A percentile compares a stretch with the other conserved stretches of the same genome.
These are phyloP conservation scores for Semicossyphus pulcher DNA, from an alignment of 2,113 vertebrate genomes.

Conservation along the genomic window DNA sequence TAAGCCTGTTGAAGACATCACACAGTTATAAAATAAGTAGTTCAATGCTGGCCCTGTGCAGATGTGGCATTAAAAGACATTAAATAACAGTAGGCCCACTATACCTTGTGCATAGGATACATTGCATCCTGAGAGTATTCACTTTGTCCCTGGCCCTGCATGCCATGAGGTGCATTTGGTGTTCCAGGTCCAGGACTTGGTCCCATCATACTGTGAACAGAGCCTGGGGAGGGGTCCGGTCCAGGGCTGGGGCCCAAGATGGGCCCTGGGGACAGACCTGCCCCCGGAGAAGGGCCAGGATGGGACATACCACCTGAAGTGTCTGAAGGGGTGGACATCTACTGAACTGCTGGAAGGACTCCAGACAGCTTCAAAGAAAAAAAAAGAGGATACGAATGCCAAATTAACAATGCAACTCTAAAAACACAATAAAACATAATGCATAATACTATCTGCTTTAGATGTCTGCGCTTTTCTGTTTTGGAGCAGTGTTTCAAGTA, in stretches of 20 bases:
- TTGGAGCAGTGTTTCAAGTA: too few relatives aligned
- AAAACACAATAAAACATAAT: background rate
- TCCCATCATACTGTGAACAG: slow-evolving; percentile 99
- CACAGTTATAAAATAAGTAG: background rate
- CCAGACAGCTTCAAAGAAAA: slow-evolving; percentile 37
- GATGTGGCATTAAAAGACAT: background rate
- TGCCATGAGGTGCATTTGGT: slow-evolving; percentile 88
- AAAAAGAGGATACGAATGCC: background rate
- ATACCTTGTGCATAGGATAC: slow-evolving; percentile 95
- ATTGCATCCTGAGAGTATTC: slow-evolving; percentile 94
- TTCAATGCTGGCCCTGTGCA: background rate
- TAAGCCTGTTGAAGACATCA: background rate
- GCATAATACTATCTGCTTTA: too few relatives aligned
- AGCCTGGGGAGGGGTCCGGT: slow-evolving; percentile 95
- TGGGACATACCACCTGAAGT: slow-evolving; percentile 92
- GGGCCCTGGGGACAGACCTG: slow-evolving; percentile 96
- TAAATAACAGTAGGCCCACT: fast-evolving
- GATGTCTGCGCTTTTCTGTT: too few relatives aligned
- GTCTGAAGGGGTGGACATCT: slow-evolving; percentile 96
- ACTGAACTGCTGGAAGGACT: slow-evolving; percentile 56
- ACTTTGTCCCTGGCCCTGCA: slow-evolving; percentile 88
- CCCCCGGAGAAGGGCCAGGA: slow-evolving; percentile 95
- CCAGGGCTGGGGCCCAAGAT: slow-evolving; percentile 97
- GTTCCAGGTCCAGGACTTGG: slow-evolving; percentile 97
- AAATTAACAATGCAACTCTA: background rate